These are phyloP conservation scores for Dipodomys merriami DNA, from an alignment of 2,113 vertebrate genomes.

Conservation along the genomic window DNA sequence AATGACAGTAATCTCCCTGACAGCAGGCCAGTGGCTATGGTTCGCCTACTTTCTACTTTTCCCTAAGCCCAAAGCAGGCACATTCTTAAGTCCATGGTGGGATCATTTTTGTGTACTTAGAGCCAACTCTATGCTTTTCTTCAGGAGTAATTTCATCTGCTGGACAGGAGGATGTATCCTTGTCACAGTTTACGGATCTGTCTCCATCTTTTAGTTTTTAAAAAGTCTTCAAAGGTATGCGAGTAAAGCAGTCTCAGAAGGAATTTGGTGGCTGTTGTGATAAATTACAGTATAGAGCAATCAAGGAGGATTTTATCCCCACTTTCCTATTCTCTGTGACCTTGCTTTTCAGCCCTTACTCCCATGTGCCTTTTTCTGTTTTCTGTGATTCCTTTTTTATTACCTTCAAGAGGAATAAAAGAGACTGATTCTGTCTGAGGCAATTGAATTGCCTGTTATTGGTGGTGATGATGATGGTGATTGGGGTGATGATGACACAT, in stretches of 20 bases:
- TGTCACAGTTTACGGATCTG: not conserved
- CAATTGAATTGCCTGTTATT: not conserved
- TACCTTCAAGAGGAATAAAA: not conserved
- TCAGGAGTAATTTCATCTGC: not conserved
- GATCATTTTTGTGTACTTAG: not conserved
- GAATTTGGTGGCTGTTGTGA: not conserved
- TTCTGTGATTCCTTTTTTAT: not conserved
- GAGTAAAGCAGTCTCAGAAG: not conserved
- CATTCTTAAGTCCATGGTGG: not conserved
- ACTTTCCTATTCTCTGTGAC: not conserved
- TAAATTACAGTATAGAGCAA: not conserved
- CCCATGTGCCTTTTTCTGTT: not conserved
- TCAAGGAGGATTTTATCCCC: not conserved
- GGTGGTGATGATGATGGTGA: not conserved
- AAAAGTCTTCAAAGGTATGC: slow-evolving; percentile 11
- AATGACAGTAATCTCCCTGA: not conserved
- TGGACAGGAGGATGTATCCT: not conserved
- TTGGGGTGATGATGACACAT: not conserved
- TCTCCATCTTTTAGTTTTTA: not conserved
- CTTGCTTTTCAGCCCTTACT: not conserved
- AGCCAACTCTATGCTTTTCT: not conserved
- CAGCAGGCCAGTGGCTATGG: not conserved
- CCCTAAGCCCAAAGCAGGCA: not conserved
- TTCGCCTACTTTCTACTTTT: not conserved
- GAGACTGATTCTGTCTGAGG: not conserved